Conservation (phyloP, 2,113 vertebrate species). For the Cyrtonyx montezumae region DNA sequence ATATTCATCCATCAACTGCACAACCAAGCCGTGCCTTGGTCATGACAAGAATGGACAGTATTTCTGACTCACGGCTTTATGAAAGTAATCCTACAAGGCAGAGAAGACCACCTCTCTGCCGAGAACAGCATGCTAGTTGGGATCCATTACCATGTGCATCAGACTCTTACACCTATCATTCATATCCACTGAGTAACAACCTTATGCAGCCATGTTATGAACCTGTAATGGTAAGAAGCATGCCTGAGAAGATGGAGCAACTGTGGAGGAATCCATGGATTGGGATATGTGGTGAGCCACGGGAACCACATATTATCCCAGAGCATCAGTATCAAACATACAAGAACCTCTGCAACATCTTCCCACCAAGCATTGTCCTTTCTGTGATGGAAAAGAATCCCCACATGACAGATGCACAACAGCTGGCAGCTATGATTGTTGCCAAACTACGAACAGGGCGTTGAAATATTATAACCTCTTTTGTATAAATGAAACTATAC, state of each 20-base stretch:
- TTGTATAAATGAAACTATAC: background rate
- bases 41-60: slow-evolving; percentile 98
- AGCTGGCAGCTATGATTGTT: slow-evolving; percentile 96
- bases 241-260: slow-evolving; percentile 99
- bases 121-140: slow-evolving; percentile 99
- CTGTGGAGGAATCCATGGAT: slow-evolving; percentile 97
- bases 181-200: slow-evolving; percentile 89
- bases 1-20: slow-evolving; percentile 82
- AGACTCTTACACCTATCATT: slow-evolving; percentile 90
- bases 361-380: slow-evolving; percentile 93
- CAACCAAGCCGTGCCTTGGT: slow-evolving; percentile 94
- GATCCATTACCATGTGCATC: slow-evolving; percentile 90
- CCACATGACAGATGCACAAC: slow-evolving; percentile 95
- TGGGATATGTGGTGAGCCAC: slow-evolving; percentile 84
- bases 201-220: slow-evolving; percentile 96
- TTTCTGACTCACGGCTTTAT: slow-evolving; percentile 96
- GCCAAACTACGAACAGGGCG: slow-evolving; percentile 92
- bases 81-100: slow-evolving; percentile 94
- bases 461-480: slow-evolving; percentile 65
- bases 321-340: slow-evolving; percentile 98
- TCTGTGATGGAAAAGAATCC: slow-evolving; percentile 99
- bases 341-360: slow-evolving; percentile 98
- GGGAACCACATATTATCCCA: slow-evolving; percentile 89
- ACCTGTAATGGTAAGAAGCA: slow-evolving; percentile 95
- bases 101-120: slow-evolving; percentile 92